Conservation (phyloP, 2,113 vertebrate genomes). For the Saccopteryx leptura region DNA sequence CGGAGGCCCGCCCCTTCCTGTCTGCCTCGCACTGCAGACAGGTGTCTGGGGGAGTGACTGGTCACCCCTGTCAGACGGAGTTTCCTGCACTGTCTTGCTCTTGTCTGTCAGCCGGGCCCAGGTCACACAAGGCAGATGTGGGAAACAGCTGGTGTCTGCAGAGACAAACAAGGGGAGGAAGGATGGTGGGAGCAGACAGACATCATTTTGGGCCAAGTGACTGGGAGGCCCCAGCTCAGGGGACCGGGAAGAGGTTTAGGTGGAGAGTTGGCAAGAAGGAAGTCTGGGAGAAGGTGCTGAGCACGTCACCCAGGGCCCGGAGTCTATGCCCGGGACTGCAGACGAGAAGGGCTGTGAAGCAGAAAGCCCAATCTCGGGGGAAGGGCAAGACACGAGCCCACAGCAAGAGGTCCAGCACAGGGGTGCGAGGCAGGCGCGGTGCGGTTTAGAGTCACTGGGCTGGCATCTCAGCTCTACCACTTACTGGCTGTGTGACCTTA, state of each 20-base stretch:
- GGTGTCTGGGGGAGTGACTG: conserved; percentile 62
- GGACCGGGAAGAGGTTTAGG: not conserved
- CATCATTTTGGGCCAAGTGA: conserved; percentile 16
- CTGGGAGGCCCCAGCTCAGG: not conserved
- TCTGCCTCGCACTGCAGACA: conserved; percentile 58
- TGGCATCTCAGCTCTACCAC: not conserved
- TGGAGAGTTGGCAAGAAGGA: conserved; percentile 20
- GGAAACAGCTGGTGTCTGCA: conserved; percentile 51
- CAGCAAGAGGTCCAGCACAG: not conserved
- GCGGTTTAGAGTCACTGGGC: not conserved
- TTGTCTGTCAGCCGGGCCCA: conserved; percentile 31
- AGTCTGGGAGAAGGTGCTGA: conserved; percentile 12
- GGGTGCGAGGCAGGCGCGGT: not conserved
- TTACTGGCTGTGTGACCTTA: not conserved
- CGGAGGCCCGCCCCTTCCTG: conserved; percentile 68
- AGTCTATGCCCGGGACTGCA: not conserved
- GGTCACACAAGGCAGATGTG: conserved; percentile 30
- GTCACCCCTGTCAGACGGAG: conserved; percentile 52
- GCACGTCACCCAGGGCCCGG: not conserved
- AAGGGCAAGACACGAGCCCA: not conserved
- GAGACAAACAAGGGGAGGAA: conserved; percentile 14
- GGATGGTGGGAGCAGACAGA: conserved; percentile 24
- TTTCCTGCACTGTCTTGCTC: conserved; percentile 66
- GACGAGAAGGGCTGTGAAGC: not conserved
- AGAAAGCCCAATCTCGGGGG: not conserved